A percentile compares a stretch with the other conserved stretches of the same genome.
Evolutionary conservation across 53 echinoderm and acorn worm species (phyloP).

Genomic region (Mesocentrotus franciscanus): DNA sequence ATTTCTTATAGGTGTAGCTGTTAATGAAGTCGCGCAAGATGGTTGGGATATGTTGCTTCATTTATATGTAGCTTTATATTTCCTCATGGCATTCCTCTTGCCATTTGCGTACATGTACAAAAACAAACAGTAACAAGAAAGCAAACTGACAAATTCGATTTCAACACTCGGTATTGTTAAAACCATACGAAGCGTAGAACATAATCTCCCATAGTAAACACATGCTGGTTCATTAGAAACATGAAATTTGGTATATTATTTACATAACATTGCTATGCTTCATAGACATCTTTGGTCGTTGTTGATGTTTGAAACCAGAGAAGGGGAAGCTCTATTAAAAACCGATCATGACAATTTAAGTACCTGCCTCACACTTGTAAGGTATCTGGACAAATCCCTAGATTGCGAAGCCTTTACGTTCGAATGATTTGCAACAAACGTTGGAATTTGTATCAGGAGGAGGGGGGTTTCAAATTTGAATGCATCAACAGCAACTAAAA

Average conservation of each 20-base stretch:
- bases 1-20: too few relatives aligned
- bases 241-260: neutral
- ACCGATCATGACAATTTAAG: constrained; percentile 22
- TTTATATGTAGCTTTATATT: too few relatives aligned
- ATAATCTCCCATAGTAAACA: neutral
- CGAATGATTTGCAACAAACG: neutral
- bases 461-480: neutral
- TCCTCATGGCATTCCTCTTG: too few relatives aligned
- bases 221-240: neutral
- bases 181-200: neutral
- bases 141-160: neutral
- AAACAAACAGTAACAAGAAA: neutral
- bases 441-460: neutral
- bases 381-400: neutral
- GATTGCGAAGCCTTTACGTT: neutral
- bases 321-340: constrained; percentile 22
- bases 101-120: too few relatives aligned
- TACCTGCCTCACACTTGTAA: neutral
- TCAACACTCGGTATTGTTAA: neutral
- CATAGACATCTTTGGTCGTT: neutral
- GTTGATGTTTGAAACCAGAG: neutral
- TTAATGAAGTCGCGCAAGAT: too few relatives aligned
- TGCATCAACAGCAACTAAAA: neutral
- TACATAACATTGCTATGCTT: neutral
- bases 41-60: too few relatives aligned